A percentile compares a stretch with the other conserved stretches of the same genome.
phyloP scores from a whole-genome alignment of 2,113 vertebrate genomes.

The Bos indicus region DNA sequence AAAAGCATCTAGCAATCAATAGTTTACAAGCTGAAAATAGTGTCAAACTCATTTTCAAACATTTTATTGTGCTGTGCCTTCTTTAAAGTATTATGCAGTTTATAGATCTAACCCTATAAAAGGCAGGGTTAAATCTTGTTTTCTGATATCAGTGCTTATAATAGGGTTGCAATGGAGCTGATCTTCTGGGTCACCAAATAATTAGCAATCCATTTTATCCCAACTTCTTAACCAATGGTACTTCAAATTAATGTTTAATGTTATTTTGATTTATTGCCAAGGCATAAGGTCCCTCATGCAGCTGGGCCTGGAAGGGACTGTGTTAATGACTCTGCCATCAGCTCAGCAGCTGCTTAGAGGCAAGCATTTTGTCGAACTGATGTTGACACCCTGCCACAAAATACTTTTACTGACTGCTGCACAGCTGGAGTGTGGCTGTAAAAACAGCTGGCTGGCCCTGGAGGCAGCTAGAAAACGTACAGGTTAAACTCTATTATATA shows the following conservation, averaged over 20 bases:
- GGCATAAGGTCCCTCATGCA: background rate
- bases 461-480: background rate
- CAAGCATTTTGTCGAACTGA: slow-evolving; percentile 10
- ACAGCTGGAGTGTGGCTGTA: slow-evolving; percentile 55
- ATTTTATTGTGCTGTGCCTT: background rate
- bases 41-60: background rate
- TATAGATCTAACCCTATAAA: background rate
- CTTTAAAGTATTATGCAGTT: background rate
- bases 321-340: slow-evolving; percentile 41
- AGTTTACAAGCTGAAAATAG: background rate
- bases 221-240: background rate
- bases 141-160: background rate
- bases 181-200: background rate
- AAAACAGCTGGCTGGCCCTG: slow-evolving; percentile 63
- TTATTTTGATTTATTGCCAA: slow-evolving; percentile 54
- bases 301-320: slow-evolving; percentile 27
- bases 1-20: background rate
- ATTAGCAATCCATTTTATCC: background rate
- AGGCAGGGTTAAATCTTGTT: background rate
- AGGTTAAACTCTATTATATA: slow-evolving; percentile 25
- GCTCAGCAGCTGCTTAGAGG: slow-evolving; percentile 51
- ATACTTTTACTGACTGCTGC: slow-evolving; percentile 49
- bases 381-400: slow-evolving; percentile 62
- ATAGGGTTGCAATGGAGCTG: background rate
- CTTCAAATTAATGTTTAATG: slow-evolving; percentile 32